These are phyloP conservation scores for Phoxinus phoxinus DNA, from an alignment of 2,113 vertebrate genomes.

Conservation along the genomic window DNA sequence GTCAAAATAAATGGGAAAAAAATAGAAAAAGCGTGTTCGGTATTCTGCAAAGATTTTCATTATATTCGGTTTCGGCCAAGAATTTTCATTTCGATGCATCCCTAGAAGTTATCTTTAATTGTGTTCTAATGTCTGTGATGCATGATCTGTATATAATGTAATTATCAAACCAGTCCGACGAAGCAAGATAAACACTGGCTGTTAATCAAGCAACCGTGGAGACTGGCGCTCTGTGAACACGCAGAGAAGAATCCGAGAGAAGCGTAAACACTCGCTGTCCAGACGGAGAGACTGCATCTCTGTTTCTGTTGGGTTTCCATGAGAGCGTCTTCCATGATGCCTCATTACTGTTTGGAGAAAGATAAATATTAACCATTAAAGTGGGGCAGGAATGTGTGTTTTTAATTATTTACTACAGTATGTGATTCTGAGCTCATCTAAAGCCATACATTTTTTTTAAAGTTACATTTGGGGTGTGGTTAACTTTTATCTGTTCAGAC, in stretches of 20 bases:
- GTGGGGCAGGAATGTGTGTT: not conserved
- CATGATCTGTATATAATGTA: no score
- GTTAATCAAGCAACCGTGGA: no score
- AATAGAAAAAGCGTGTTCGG: no score
- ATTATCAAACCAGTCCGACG: no score
- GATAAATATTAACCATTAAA: slow-evolving; percentile 29
- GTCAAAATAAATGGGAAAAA: no score
- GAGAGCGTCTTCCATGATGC: not conserved
- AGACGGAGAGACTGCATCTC: not conserved
- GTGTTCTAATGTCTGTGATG: no score
- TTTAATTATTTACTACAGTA: slow-evolving; percentile 6
- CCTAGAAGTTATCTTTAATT: no score
- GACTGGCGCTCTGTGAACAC: not conserved
- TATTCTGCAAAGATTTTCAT: no score
- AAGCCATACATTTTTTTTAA: not conserved
- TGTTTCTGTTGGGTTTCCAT: slow-evolving; percentile 16
- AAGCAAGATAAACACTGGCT: no score
- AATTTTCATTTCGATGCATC: no score
- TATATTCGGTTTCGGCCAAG: no score
- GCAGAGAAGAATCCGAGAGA: not conserved
- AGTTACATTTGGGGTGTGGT: no score
- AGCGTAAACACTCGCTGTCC: not conserved
- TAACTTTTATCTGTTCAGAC: not conserved
- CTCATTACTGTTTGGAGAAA: not conserved
- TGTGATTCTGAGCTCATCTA: not conserved